These are phyloP conservation scores for Hyphantria cunea DNA, from an alignment of 1,140 invertebrate species.

Conservation along the genomic window DNA sequence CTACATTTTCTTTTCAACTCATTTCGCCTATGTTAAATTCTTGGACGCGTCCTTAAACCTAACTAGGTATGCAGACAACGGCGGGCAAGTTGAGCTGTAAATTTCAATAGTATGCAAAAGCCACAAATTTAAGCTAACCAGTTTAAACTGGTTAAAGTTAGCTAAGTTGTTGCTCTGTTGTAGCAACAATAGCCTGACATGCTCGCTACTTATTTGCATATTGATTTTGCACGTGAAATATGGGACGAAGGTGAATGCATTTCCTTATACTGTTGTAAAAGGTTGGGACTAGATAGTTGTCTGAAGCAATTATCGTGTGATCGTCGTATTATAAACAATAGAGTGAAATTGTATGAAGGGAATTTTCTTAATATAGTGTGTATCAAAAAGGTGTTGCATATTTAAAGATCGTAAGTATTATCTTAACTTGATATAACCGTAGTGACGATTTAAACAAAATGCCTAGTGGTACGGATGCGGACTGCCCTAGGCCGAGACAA, in stretches of 20 bases:
- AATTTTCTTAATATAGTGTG: not conserved
- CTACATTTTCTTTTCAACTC: not conserved
- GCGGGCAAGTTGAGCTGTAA: conserved; percentile 66
- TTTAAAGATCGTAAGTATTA: too few species aligned
- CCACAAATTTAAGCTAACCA: conserved; percentile 71
- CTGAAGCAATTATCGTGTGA: conserved; percentile 14
- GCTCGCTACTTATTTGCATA: conserved; percentile 63
- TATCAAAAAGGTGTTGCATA: too few species aligned
- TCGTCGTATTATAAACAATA: not conserved
- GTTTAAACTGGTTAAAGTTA: conserved; percentile 62
- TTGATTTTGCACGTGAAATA: conserved; percentile 45
- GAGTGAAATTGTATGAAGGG: not conserved
- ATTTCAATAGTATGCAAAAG: conserved; percentile 76
- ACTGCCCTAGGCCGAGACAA: too few species aligned
- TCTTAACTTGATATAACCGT: too few species aligned
- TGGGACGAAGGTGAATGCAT: conserved; percentile 29
- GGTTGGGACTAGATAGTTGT: conserved; percentile 10
- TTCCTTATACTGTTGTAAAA: conserved; percentile 19
- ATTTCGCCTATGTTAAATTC: conserved; percentile 19
- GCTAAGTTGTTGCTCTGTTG: conserved; percentile 49
- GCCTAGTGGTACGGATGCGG: too few species aligned
- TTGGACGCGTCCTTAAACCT: conserved; percentile 20
- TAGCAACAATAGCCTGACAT: conserved; percentile 53
- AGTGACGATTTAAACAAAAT: too few species aligned
- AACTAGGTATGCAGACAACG: conserved; percentile 44